Evolutionary conservation across 2,797 vertebrate species (phyloP).

Genomic region (Pseudochirops corinnae): DNA sequence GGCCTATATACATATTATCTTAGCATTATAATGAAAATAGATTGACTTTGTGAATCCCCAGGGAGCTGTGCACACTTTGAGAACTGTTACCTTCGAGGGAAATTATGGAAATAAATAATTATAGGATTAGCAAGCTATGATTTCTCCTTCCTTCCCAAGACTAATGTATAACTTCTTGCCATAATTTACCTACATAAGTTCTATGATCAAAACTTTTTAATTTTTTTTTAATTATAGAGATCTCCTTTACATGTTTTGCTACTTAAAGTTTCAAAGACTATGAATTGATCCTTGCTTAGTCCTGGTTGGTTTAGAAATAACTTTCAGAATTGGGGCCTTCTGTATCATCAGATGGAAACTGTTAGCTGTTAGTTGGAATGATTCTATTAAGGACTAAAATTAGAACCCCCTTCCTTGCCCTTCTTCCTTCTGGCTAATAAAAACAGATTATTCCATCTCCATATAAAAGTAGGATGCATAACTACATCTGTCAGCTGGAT

Average conservation of each 20-base stretch:
- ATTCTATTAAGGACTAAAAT: background rate
- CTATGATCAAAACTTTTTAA: background rate
- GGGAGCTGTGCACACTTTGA: background rate
- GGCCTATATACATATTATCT: background rate
- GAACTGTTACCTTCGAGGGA: background rate
- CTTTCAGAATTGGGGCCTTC: background rate
- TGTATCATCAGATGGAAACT: background rate
- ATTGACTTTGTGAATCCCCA: background rate
- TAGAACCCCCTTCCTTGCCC: background rate
- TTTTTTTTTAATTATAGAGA: background rate
- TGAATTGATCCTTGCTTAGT: background rate
- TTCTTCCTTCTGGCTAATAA: background rate
- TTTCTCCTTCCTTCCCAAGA: background rate
- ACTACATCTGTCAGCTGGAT: background rate
- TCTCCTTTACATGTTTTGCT: background rate
- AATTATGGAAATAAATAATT: background rate
- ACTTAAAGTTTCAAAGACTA: background rate
- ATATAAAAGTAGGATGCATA: background rate
- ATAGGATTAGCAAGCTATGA: background rate
- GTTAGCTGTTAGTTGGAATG: background rate
- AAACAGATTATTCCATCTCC: background rate
- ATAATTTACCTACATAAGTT: background rate
- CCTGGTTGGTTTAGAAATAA: background rate
- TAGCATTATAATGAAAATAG: background rate
- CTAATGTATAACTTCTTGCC: background rate